Evolutionary conservation across 2,797 vertebrate species (phyloP).

Genomic region (Clamator glandarius): DNA sequence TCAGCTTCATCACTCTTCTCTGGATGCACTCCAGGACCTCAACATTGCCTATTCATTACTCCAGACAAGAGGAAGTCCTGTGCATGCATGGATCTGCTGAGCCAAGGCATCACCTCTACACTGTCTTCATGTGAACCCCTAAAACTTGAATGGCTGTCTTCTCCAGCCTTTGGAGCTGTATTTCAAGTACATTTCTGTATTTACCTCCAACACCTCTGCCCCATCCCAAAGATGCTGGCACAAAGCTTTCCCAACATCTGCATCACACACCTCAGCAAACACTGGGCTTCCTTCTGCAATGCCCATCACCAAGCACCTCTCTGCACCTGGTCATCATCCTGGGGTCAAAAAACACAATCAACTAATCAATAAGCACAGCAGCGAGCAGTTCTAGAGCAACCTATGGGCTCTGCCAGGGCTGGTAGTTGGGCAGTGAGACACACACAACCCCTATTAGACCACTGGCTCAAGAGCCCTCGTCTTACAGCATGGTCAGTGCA

Average conservation of each 20-base stretch:
- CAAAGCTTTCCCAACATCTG: background rate
- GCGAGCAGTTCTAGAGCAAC: background rate
- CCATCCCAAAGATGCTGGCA: background rate
- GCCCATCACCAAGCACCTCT: background rate
- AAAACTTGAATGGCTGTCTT: background rate
- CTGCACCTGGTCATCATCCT: background rate
- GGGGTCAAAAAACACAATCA: background rate
- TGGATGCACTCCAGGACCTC: no score
- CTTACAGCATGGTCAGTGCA: background rate
- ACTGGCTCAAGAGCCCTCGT: background rate
- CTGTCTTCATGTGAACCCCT: background rate
- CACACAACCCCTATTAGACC: background rate
- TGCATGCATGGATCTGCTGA: accelerated
- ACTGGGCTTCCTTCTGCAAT: background rate
- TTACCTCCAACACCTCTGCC: background rate
- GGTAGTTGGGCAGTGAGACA: background rate
- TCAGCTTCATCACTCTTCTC: no score
- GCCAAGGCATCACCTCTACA: background rate
- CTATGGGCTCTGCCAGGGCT: background rate
- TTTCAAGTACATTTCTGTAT: background rate
- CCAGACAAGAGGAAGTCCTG: background rate
- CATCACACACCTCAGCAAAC: background rate
- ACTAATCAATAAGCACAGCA: accelerated
- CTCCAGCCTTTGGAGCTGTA: background rate
- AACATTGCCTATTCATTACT: background rate